A percentile compares a stretch with the other conserved stretches of the same genome.
Evolutionary conservation across 2,888 invertebrate species (phyloP).

Genomic region (Monopis laevigella): DNA sequence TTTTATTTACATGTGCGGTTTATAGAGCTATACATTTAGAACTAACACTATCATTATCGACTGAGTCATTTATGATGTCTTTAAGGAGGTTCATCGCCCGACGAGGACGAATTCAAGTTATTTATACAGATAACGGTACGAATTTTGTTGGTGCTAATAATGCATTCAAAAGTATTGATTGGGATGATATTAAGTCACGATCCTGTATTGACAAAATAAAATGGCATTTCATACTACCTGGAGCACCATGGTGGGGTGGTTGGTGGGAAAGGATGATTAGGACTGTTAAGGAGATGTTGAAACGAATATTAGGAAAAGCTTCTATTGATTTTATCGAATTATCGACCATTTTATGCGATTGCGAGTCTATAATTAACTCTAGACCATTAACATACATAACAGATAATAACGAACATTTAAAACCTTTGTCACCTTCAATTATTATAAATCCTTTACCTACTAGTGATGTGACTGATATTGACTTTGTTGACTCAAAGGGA

Average conservation of each 20-base stretch:
- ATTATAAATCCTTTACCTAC: conserved; percentile 7
- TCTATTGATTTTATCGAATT: conserved; percentile 13
- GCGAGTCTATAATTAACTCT: conserved; percentile 10
- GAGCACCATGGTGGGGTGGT: conserved; percentile 43
- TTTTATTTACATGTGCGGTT: conserved; percentile 14
- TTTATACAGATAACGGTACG: neutral
- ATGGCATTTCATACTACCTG: conserved; percentile 34
- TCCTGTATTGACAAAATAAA: neutral
- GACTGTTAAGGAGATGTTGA: conserved; percentile 30
- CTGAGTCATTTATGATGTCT: neutral
- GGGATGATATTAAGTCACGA: neutral
- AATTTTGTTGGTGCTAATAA: neutral
- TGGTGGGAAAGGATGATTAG: conserved; percentile 39
- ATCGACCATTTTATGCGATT: conserved; percentile 15
- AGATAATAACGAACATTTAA: conserved; percentile 1
- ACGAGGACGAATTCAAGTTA: neutral
- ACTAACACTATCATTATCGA: neutral
- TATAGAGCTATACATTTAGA: conserved; percentile 12
- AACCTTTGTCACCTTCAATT: conserved; percentile 10
- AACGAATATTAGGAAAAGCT: conserved; percentile 29
- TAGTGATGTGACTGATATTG: conserved; percentile 14
- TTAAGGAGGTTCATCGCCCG: conserved; percentile 14
- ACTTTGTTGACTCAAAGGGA: neutral
- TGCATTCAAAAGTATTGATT: neutral
- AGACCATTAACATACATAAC: neutral